Evolutionary conservation across 1,140 invertebrate genomes (phyloP).

Genomic region (Hypothenemus hampei): DNA sequence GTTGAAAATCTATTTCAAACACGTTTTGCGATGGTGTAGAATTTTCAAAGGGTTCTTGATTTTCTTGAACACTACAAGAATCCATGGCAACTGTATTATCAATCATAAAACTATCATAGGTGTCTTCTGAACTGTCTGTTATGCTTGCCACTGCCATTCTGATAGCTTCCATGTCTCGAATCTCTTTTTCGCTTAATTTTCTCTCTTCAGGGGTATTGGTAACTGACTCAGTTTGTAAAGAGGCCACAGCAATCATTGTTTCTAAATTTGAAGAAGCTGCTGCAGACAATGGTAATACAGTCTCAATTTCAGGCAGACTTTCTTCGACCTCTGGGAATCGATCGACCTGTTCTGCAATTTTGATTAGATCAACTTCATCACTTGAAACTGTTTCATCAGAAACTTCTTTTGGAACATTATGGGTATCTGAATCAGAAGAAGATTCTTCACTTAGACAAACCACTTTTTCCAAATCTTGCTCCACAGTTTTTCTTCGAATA

Average conservation of each 20-base stretch:
- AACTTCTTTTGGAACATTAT: not conserved
- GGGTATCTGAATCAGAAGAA: constrained; percentile 18
- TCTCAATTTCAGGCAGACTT: not conserved
- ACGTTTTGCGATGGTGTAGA: no score
- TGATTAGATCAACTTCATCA: constrained; percentile 10
- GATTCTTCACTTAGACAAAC: constrained; percentile 27
- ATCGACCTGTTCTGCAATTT: constrained; percentile 8
- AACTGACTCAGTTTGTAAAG: constrained; percentile 23
- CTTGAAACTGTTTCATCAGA: not conserved
- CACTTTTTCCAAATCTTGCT: constrained; percentile 23
- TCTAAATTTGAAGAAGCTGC: constrained; percentile 25
- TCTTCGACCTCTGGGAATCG: not conserved
- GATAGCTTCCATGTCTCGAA: constrained; percentile 30
- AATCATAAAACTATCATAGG: constrained; percentile 12
- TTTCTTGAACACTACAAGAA: not conserved
- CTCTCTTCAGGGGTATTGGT: constrained; percentile 2
- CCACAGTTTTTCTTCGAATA: constrained; percentile 21
- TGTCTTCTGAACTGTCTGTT: constrained; percentile 26
- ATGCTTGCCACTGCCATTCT: constrained; percentile 29
- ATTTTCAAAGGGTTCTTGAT: not conserved
- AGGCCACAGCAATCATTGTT: constrained; percentile 30
- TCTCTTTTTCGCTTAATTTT: constrained; percentile 26
- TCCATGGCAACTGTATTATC: not conserved
- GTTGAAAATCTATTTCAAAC: no score
- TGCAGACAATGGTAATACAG: not conserved